A percentile compares a stretch with the other conserved stretches of the same genome.
Evolutionary conservation across 2,113 vertebrate species (phyloP).

Genomic region (Amblyopsis rosae): DNA sequence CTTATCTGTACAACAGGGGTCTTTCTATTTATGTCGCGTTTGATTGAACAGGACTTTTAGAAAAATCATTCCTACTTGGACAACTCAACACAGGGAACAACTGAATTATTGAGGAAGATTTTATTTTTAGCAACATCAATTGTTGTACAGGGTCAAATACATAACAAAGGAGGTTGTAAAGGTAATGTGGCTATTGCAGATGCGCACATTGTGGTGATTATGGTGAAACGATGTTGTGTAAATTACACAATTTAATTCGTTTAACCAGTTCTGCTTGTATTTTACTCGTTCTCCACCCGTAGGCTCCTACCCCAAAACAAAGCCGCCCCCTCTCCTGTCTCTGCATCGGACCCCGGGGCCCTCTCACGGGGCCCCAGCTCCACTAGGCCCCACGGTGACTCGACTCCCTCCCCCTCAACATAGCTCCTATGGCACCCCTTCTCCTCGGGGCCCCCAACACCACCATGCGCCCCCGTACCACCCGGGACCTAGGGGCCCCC

Average conservation of each 20-base stretch:
- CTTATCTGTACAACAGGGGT: too few species aligned
- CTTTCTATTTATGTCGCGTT: too few species aligned
- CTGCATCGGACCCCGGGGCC: slow-evolving; percentile 59
- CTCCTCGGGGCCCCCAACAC: slow-evolving; percentile 48
- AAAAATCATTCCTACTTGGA: too few species aligned
- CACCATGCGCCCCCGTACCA: slow-evolving; percentile 44
- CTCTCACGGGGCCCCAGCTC: slow-evolving; percentile 30
- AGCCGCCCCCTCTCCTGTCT: slow-evolving; percentile 71
- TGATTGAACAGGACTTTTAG: too few species aligned
- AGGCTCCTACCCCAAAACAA: slow-evolving; percentile 67
- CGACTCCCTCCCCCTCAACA: slow-evolving; percentile 34
- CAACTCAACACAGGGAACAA: too few species aligned
- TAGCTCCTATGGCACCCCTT: slow-evolving; percentile 26
- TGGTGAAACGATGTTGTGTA: not conserved
- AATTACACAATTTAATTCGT: not conserved
- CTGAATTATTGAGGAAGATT: too few species aligned
- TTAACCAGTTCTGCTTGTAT: not conserved
- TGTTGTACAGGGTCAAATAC: too few species aligned
- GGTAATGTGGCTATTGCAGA: too few species aligned
- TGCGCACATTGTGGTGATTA: not conserved
- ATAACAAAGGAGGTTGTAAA: too few species aligned
- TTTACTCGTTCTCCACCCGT: not conserved
- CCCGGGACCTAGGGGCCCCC: slow-evolving; percentile 41
- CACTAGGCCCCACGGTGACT: slow-evolving; percentile 26
- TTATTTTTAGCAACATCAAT: too few species aligned